A percentile compares a stretch with the other conserved stretches of the same genome.
Conservation (phyloP, 2,113 vertebrate genomes). For the Nannospalax galili region DNA sequence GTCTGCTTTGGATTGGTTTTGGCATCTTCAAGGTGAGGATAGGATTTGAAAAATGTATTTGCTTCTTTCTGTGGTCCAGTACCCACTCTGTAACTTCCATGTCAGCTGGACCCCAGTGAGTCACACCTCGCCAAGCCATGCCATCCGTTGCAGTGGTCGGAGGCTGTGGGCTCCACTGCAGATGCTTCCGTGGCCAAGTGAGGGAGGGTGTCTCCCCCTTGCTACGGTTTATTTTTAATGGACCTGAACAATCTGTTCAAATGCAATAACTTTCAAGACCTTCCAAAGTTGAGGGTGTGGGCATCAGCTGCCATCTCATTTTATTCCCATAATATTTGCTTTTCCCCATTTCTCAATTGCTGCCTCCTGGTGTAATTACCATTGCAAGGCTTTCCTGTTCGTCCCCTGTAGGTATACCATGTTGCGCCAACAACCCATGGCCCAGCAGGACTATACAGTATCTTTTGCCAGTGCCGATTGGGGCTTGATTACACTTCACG, state of each 20-base stretch:
- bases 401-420: conserved; percentile 63
- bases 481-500: conserved; percentile 70
- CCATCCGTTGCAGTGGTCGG: background rate
- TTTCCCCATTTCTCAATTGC: background rate
- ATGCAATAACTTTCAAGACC: background rate
- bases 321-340: background rate
- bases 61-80: background rate
- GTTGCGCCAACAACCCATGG: background rate
- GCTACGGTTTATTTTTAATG: background rate
- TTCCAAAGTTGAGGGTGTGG: background rate
- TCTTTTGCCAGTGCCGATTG: conserved; percentile 64
- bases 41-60: background rate
- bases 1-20: background rate
- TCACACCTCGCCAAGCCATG: accelerated
- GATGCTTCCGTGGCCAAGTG: background rate
- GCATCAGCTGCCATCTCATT: background rate
- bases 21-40: background rate
- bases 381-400: background rate
- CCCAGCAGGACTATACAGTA: conserved; percentile 69
- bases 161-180: background rate
- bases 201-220: background rate
- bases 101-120: accelerated
- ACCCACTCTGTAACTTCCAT: background rate
- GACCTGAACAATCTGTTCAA: background rate
- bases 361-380: conserved; percentile 4